Evolutionary conservation across 2,888 invertebrate genomes (phyloP).

Genomic region (Eledona agricola): DNA sequence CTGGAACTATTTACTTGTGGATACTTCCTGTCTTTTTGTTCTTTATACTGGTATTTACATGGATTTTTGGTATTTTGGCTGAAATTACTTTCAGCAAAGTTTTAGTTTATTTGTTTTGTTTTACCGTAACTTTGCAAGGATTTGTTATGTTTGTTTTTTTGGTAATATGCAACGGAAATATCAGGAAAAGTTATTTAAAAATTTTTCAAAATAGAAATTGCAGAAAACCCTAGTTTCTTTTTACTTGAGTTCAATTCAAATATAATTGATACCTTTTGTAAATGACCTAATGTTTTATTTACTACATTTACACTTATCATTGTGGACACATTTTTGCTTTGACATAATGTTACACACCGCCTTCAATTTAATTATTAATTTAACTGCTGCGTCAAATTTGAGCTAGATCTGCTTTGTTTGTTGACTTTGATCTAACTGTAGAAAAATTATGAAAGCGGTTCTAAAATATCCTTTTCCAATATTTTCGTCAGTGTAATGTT

Average conservation of each 20-base stretch:
- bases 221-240: conserved; percentile 1
- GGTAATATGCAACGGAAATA: conserved; percentile 68
- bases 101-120: conserved; percentile 65
- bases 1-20: conserved; percentile 63
- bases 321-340: too few relatives aligned
- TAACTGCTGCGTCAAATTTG: too few relatives aligned
- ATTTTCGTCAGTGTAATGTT: too few relatives aligned
- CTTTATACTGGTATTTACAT: conserved; percentile 69
- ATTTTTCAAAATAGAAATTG: conserved; percentile 4
- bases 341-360: too few relatives aligned
- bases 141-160: conserved; percentile 70
- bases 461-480: too few relatives aligned
- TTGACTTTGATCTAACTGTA: too few relatives aligned
- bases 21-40: conserved; percentile 69
- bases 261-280: background rate
- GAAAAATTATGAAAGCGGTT: too few relatives aligned
- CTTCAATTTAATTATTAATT: too few relatives aligned
- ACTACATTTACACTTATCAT: too few relatives aligned
- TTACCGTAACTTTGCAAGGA: conserved; percentile 68
- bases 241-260: background rate
- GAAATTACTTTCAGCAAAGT: conserved; percentile 51
- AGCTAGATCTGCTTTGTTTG: too few relatives aligned
- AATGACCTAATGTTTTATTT: too few relatives aligned
- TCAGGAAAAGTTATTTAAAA: conserved; percentile 62
- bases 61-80: conserved; percentile 68